phyloP scores from a whole-genome alignment of 2,113 vertebrate species.

The Pangasianodon hypophthalmus region DNA sequence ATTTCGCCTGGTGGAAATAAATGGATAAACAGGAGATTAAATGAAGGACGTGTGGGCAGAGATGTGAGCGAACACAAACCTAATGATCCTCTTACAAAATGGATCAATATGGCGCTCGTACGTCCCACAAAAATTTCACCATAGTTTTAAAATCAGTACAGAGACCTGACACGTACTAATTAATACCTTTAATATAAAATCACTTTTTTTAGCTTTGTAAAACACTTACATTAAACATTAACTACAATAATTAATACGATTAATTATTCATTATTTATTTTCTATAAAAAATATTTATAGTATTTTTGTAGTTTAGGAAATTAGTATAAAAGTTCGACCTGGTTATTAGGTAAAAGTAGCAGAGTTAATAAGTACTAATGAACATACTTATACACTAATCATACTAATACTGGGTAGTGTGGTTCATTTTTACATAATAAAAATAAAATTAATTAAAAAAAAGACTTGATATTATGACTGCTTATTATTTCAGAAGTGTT shows the following conservation, averaged over 20 bases:
- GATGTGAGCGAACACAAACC: not conserved
- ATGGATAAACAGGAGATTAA: conserved; percentile 75
- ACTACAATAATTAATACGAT: not conserved
- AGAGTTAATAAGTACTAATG: too few species aligned
- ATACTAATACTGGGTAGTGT: too few species aligned
- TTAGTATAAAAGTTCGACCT: not conserved
- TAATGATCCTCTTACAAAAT: not conserved
- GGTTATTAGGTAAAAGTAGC: not conserved
- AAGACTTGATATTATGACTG: too few species aligned
- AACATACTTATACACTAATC: too few species aligned
- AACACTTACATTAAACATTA: not conserved
- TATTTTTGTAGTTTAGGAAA: too few species aligned
- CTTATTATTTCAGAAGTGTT: not conserved
- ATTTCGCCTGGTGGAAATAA: conserved; percentile 67
- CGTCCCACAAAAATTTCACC: not conserved
- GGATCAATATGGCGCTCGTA: not conserved
- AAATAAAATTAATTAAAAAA: too few species aligned
- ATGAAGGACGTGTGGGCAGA: conserved; percentile 29
- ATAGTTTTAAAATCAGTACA: not conserved
- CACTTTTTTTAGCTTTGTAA: too few species aligned
- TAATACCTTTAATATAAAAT: too few species aligned
- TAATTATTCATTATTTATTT: not conserved
- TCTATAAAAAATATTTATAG: not conserved
- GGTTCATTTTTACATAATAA: too few species aligned
- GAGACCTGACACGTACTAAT: not conserved